phyloP scores from a whole-genome alignment of 2,888 invertebrate species.

The Sesamia inferens region DNA sequence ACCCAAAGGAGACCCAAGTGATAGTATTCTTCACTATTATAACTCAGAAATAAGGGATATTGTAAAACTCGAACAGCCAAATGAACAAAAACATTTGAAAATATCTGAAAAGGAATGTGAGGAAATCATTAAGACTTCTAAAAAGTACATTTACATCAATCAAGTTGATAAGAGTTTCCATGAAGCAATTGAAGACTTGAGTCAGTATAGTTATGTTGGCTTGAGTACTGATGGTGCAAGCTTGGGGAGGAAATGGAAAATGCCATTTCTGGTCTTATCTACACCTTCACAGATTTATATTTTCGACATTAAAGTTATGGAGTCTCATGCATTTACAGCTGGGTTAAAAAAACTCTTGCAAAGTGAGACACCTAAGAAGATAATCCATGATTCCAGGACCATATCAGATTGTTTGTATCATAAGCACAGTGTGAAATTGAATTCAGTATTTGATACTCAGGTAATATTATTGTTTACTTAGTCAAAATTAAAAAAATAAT shows the following conservation, averaged over 20 bases:
- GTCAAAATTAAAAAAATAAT: neutral
- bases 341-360: conserved; percentile 87
- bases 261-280: conserved; percentile 85
- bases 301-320: conserved; percentile 87
- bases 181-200: conserved; percentile 82
- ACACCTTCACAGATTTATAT: conserved; percentile 86
- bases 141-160: conserved; percentile 85
- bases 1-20: conserved; percentile 75
- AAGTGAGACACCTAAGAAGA: conserved; percentile 86
- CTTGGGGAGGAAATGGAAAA: conserved; percentile 87
- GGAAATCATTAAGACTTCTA: conserved; percentile 81
- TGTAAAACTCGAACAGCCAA: conserved; percentile 80
- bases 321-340: conserved; percentile 85
- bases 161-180: conserved; percentile 85
- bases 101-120: conserved; percentile 85
- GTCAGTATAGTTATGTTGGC: conserved; percentile 78
- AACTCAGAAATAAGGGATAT: conserved; percentile 83
- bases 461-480: conserved; percentile 65
- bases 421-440: conserved; percentile 88
- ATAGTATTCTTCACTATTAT: conserved; percentile 84
- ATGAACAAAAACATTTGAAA: conserved; percentile 78
- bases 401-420: conserved; percentile 90
- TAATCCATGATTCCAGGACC: conserved; percentile 90
- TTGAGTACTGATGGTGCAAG: conserved; percentile 86
- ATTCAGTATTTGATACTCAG: conserved; percentile 91